Base-by-base conservation (phyloP, 1,140 invertebrate genomes). In the Trichonephila clavata region DNA sequence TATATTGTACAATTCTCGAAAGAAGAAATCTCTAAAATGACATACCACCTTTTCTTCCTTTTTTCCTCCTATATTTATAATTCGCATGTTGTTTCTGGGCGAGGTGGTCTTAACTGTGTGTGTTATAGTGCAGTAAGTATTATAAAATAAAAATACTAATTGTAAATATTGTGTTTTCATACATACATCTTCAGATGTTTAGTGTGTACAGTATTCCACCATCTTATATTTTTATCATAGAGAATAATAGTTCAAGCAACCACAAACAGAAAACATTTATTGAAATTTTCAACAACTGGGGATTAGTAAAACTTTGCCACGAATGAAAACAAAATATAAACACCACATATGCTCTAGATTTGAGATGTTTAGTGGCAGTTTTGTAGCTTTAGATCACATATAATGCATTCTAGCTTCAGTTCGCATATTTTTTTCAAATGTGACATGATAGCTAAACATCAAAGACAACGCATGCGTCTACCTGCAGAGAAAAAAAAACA, bases 181-280 rank as follows among this genome's bases (percentile, higher is more conserved):
- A 14, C 14, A 5, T 24, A 13, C 14, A 27, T 71, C 3, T 24
- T 71, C 13, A 27, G 14, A 5, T 32, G 5, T 71, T 14, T 8
- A 7, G 7, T 7, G 7, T 7, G 8, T 27, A 27, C 0, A 71
- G 16, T 27, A 71, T n/a, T n/a, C n/a, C n/a, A n/a, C n/a, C n/a
- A 27, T 39, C 14, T 32, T 77, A 5, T 24, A 8, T n/a, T 24
- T n/a, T 6, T 32, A 5, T 14, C 4, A 4, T 20, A 77, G 18
- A 20, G 71, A 6, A 77, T 32, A 77, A n/a, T n/a, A 32, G 27
- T 32, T 32, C 16, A 18, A 39, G 16, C 18, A 16, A 77, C 16
- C 71, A 77, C 71, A 77, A 77, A 39, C 27, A 32, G 14, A 77
- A 77, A 18, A 77, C 27, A 18, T 77, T 77, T 77, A 77, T 77